These are phyloP conservation scores for Aptenodytes forsteri DNA, from an alignment of 2,113 vertebrate species.

Conservation along the genomic window DNA sequence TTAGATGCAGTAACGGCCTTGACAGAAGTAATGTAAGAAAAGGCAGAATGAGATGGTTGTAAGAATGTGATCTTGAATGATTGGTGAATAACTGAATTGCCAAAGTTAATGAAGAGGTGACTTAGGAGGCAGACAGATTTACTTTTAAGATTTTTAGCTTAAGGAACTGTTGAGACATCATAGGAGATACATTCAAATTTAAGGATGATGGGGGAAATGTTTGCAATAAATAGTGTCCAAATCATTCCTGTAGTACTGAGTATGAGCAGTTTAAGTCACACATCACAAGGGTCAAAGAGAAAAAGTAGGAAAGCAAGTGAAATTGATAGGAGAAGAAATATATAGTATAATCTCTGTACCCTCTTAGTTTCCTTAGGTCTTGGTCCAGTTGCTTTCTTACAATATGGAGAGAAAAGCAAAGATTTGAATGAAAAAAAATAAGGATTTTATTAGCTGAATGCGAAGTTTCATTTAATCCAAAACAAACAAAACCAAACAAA, in stretches of 20 bases:
- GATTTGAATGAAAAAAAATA: background rate
- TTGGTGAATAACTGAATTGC: background rate
- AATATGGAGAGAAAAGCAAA: background rate
- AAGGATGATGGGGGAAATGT: background rate
- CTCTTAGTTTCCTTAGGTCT: background rate
- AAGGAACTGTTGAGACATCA: background rate
- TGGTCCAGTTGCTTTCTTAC: background rate
- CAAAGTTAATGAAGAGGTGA: background rate
- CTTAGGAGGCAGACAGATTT: background rate
- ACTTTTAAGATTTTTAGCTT: background rate
- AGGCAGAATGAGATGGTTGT: background rate
- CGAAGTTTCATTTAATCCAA: background rate
- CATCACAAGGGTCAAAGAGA: background rate
- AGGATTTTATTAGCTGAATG: background rate
- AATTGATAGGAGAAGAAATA: background rate
- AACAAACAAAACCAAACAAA: background rate
- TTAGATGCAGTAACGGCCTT: background rate
- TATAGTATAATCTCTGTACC: background rate
- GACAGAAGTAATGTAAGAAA: background rate
- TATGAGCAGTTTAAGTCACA: background rate
- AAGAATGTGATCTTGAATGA: background rate
- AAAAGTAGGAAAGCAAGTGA: background rate
- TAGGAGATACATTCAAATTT: background rate
- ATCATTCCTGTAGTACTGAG: background rate
- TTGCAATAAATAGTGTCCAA: background rate